phyloP scores from a whole-genome alignment of 2,888 invertebrate genomes.

The Colostygia pectinataria region DNA sequence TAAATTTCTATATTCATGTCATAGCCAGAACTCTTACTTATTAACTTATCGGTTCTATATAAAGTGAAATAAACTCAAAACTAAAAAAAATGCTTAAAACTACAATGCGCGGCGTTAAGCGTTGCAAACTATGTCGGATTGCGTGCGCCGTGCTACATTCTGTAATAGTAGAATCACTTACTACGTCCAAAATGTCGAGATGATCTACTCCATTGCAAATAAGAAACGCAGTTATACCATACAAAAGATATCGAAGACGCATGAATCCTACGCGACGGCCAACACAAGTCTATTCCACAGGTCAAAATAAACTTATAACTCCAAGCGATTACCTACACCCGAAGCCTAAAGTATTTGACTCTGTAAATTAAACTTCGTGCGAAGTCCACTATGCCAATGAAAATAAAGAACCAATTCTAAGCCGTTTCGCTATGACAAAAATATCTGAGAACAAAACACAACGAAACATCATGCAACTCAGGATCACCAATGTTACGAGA shows the following conservation, averaged over 20 bases:
- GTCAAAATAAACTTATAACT: neutral
- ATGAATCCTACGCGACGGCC: constrained; percentile 11
- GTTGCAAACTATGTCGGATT: constrained; percentile 22
- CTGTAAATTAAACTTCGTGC: constrained; percentile 7
- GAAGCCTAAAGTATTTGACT: neutral
- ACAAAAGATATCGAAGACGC: constrained; percentile 12
- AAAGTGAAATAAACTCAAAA: constrained; percentile 6
- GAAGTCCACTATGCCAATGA: constrained; percentile 6
- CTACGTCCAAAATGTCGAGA: neutral
- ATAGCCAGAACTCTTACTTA: constrained; percentile 9
- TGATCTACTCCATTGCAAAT: neutral
- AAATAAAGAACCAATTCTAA: constrained; percentile 13
- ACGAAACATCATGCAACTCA: constrained; percentile 13
- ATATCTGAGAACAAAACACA: constrained; percentile 9
- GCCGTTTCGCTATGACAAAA: constrained; percentile 12
- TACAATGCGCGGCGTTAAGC: constrained; percentile 19
- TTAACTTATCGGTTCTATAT: too few species aligned
- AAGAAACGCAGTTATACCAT: constrained; percentile 3
- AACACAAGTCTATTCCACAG: constrained; percentile 11
- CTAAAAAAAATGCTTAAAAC: constrained; percentile 3
- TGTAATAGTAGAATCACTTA: constrained; percentile 9
- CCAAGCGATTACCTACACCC: neutral
- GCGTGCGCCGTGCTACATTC: constrained; percentile 15
- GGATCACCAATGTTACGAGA: neutral
- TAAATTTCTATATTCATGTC: constrained; percentile 21